Base-by-base conservation (phyloP, 1,140 invertebrate genomes). In the Eumaeus atala region DNA sequence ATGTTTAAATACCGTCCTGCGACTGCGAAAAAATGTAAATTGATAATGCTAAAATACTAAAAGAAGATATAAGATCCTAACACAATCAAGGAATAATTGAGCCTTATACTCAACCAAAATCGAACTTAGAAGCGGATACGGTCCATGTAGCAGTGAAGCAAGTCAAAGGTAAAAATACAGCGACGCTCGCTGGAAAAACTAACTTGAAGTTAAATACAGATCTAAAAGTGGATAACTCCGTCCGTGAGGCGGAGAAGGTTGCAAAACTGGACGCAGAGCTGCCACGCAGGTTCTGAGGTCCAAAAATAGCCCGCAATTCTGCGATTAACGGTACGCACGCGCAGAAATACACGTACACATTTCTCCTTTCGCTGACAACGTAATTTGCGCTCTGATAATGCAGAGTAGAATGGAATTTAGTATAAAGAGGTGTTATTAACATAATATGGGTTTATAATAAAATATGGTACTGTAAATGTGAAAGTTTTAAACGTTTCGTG, bases 271-370 rank as follows among this genome's bases (percentile, higher is more conserved):
- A 59, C 37, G 51, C 58, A 51, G 60, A 74, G 64, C 56, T 17
- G 66, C 56, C 66, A 55, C 47, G 51, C 74, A 59, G 67, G 71
- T 77, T 77, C 64, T 64, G 59, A 63, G 67, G 58, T 73, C 72
- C 70, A 71, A 76, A 81, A 81, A 81, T 79, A 77, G 72, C 70
- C 52, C 42, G 55, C 57, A 28, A 59, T 62, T 58, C 52, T 49
- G 51, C 51, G 40, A 59, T 49, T 79, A 79, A 78, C 78, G 74
- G 78, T 78, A 67, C 57, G 70, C 53, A 62, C 62, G 67, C 60
- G 60, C 70, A 64, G 49, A 61, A 65, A 63, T 54, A 65, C 73
- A 77, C 66, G 71, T 71, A 74, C 54, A 48, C 79, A 80, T 83
- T 83, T 83, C 79, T 76, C 79, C 70, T 78, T 72, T 70, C 59